Base-by-base conservation (phyloP, 2,797 vertebrate genomes). In the Cossypha caffra region DNA sequence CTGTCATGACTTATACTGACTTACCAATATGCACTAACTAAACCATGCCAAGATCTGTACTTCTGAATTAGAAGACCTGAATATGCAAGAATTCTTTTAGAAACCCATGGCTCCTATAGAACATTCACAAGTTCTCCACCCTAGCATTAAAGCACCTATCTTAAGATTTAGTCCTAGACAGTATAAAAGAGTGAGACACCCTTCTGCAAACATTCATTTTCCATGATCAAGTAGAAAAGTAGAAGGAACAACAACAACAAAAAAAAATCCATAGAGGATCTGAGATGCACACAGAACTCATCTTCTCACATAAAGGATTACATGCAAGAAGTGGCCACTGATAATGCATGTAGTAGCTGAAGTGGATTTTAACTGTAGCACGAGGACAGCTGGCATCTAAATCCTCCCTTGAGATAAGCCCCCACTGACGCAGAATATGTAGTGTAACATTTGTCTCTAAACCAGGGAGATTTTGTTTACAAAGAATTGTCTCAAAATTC, bases 361-460 rank as follows among this genome's bases (percentile, higher is more conserved):
- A 90, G 63, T 58, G 33, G 62, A 71, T 93, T 95, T 93, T 50
- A 85, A 81, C 84, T 63, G 51, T 24, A 93, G 52, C 52, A 86
- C 3, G 1, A 84, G 58, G 48, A 76, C 93, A 96, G 87, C 87
- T 94, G 87, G 67, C 64, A 91, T 40, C 19, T 2, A 8, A 93
- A 91, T 93, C 79, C 37, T 88, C 50, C 58, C 52, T 73, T 54
- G 29, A 64, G 89, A 92, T 95, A 95, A 94, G 61, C 61, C 68
- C 57, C 47, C 38, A 57, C 29, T 89, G 87, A 83, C 38, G 31
- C 81, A 93, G 57, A 95, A 90, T 51, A 90, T 1, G 0, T 14
- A 71, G 43, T 26, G 67, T 67, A 94, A 87, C 57, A 61, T 61
- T 69, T 76, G 72, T 67, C 48, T 85, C 51, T 74, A 47, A 59